Evolutionary conservation across 2,113 vertebrate genomes (phyloP), one percentile per base, ranked within the genome.

Genomic region (Bos javanicus): DNA sequence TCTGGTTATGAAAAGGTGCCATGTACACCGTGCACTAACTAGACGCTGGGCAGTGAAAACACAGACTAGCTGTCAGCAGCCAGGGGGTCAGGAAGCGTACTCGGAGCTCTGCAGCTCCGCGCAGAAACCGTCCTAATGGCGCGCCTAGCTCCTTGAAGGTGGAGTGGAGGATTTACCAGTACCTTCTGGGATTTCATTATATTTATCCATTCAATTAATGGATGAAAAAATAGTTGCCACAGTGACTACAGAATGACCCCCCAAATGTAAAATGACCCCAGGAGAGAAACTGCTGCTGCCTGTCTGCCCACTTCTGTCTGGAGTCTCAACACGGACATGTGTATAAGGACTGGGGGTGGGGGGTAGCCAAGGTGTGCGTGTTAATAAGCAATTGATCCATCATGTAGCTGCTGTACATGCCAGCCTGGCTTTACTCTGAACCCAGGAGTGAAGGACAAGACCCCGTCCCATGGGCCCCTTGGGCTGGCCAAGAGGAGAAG

Each of bases 311-410:
- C 17, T 25, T 78, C 16, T 52, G 28, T 2, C 36, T 5, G 1
- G 28, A 28, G 12, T 21, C 39, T 25, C 7, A 2, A 6, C 5
- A 3, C 0, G 8, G 11, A 17, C 14, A 3, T 0, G 1, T 0
- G 0, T 26, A 26, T 76, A 43, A 43, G 39, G 39, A 43, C 39
- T 43, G 23, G 39, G 39, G 21, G 71, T 13, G 10, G n/a, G 0
- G 10, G 10, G 19, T 13, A 19, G 54, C 36, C 67, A 57, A 60
- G 52, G 17, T 39, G 3, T 17, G 52, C 36, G 25, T 6, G 1
- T 39, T 85, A 36, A 30, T 15, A 54, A 74, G n/a, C 28, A 28
- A 21, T 43, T 17, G 85, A 19, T 89, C 74, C 16, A 12, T 5
- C 26, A 48, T 10, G 2, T 4, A 39, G 30, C 50, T 48, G 28